A percentile compares a stretch with the other conserved stretches of the same genome.
phyloP scores from a whole-genome alignment of 2,113 vertebrate genomes.

The Sorex fumeus region DNA sequence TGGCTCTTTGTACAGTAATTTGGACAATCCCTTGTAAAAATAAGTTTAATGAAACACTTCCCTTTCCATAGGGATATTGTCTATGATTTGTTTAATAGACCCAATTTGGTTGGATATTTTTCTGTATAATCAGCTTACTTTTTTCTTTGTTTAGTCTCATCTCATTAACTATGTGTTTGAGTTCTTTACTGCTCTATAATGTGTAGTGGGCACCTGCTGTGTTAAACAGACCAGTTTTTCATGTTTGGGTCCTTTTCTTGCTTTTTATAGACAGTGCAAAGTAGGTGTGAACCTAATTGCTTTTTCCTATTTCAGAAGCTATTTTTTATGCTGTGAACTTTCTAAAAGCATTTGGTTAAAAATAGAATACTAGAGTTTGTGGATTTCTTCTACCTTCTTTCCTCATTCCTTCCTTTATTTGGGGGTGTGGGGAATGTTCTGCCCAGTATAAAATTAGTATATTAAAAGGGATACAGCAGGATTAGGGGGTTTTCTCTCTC shows the following conservation, averaged over 20 bases:
- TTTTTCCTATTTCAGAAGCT: conserved; percentile 67
- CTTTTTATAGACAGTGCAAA: conserved; percentile 62
- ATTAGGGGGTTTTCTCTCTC: no score
- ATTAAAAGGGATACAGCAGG: not conserved
- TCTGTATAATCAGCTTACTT: conserved; percentile 21
- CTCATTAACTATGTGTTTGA: conserved; percentile 13
- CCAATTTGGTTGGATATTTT: conserved; percentile 52
- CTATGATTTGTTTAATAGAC: conserved; percentile 57
- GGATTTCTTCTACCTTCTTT: not conserved
- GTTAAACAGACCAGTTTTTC: conserved; percentile 4
- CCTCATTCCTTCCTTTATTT: not conserved
- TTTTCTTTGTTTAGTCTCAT: conserved; percentile 52
- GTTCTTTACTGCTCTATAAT: not conserved
- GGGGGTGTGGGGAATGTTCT: not conserved
- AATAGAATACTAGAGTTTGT: not conserved
- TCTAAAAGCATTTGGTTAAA: conserved; percentile 47
- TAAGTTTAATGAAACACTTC: conserved; percentile 48
- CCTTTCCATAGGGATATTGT: conserved; percentile 10
- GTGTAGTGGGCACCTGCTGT: conserved; percentile 58
- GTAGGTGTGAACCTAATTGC: conserved; percentile 50
- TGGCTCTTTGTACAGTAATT: conserved; percentile 53
- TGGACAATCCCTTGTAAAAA: not conserved
- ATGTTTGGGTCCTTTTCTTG: conserved; percentile 33
- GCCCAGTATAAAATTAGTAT: not conserved
- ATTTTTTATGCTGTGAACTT: not conserved